A percentile compares a stretch with the other conserved stretches of the same genome.
These are phyloP conservation scores for Trochalopteron elliotii DNA, from an alignment of 2,113 vertebrate species.

Conservation along the genomic window DNA sequence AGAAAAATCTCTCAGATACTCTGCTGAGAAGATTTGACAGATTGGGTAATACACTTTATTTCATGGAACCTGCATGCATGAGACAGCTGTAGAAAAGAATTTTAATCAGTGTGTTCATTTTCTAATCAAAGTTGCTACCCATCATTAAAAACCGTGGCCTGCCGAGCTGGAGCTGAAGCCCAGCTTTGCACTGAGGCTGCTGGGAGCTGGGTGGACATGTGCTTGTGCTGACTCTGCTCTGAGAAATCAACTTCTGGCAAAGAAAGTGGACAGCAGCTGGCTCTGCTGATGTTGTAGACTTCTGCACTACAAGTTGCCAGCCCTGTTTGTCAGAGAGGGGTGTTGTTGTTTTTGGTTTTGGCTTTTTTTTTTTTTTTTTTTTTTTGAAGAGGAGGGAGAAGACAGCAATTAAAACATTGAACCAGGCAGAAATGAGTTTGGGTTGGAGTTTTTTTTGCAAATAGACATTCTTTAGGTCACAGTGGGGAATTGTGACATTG, in stretches of 20 bases:
- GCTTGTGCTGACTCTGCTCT: background rate
- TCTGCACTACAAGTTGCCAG: background rate
- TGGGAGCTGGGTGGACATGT: background rate
- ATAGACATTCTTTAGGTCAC: background rate
- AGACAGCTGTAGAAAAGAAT: background rate
- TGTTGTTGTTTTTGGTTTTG: background rate
- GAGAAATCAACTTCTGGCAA: background rate
- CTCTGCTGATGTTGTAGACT: background rate
- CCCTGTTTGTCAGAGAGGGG: background rate
- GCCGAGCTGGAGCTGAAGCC: background rate
- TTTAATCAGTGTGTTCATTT: background rate
- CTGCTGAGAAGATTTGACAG: background rate
- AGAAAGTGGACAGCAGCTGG: background rate
- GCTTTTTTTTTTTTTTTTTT: background rate
- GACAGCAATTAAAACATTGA: background rate
- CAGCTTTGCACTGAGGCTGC: background rate
- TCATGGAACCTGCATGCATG: background rate
- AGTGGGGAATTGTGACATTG: background rate
- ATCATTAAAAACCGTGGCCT: background rate
- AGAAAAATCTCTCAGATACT: background rate
- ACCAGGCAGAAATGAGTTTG: background rate
- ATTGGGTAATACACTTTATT: background rate
- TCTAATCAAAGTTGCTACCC: background rate
- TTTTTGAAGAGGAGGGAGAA: background rate
- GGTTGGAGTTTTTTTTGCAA: background rate